Percentiles rank a stretch among this genome's conserved stretches.
phyloP scores from a whole-genome alignment of 2,113 vertebrate species.

The Garra rufa region DNA sequence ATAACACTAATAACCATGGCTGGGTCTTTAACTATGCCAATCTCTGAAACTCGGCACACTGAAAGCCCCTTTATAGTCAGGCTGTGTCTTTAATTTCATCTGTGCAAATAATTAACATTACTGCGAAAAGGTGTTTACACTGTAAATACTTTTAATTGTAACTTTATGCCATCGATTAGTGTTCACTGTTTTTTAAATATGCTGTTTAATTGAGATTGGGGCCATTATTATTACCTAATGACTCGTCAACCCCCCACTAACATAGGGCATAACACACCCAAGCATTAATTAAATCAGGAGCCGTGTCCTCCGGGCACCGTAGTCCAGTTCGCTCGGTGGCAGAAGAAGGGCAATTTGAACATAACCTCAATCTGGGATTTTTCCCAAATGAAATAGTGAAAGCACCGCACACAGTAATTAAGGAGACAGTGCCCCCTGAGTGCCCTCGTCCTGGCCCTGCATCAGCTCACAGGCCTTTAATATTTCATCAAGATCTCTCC shows the following conservation, averaged over 20 bases:
- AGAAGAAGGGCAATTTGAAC: slow-evolving; percentile 45
- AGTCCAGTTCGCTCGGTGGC: slow-evolving; percentile 30
- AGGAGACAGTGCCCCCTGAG: slow-evolving; percentile 46
- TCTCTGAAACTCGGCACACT: background rate
- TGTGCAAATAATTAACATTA: background rate
- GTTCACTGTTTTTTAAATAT: slow-evolving; percentile 27
- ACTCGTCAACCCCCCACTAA: background rate
- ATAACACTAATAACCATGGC: slow-evolving; percentile 46
- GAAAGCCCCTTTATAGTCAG: background rate
- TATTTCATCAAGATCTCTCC: slow-evolving; percentile 56
- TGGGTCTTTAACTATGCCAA: slow-evolving; percentile 17
- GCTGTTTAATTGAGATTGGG: slow-evolving; percentile 2
- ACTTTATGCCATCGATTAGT: background rate
- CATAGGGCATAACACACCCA: slow-evolving; percentile 37
- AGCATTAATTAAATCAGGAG: slow-evolving; percentile 45
- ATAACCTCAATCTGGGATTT: slow-evolving; percentile 54
- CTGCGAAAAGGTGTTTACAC: slow-evolving; percentile 1
- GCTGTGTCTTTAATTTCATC: background rate
- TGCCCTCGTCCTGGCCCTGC: slow-evolving; percentile 35
- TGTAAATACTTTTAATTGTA: slow-evolving; percentile 18
- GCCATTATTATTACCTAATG: slow-evolving; percentile 35
- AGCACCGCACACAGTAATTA: slow-evolving; percentile 49
- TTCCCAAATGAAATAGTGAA: slow-evolving; percentile 37
- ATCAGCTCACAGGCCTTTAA: slow-evolving; percentile 43
- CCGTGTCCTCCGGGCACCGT: slow-evolving; percentile 36